Conservation (phyloP, 2,113 vertebrate species). For the Rhadina sibilatrix region DNA sequence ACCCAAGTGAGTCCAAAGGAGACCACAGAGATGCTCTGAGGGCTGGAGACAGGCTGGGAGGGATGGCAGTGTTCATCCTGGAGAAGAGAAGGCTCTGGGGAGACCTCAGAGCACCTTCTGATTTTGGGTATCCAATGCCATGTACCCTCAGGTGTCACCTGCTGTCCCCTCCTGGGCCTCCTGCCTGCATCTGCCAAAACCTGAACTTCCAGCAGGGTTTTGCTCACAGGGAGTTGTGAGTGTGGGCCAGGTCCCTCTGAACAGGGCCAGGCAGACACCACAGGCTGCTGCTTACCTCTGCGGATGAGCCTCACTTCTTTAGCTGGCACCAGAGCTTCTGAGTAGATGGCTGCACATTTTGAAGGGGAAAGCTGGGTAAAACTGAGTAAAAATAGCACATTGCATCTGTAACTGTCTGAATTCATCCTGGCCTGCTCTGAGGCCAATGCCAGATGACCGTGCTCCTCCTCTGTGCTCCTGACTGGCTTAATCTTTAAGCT, state of each 20-base stretch:
- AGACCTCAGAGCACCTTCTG: not conserved
- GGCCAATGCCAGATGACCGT: rapidly evolving
- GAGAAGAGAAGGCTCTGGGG: not conserved
- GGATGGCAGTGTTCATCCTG: not conserved
- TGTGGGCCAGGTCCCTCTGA: not conserved
- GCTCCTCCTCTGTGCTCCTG: not conserved
- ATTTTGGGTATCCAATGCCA: not conserved
- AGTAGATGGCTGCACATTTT: not conserved
- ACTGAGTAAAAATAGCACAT: not conserved
- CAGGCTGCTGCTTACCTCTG: not conserved
- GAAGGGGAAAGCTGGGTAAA: not conserved
- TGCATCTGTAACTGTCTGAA: not conserved
- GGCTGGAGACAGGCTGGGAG: not conserved
- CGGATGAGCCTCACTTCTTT: not conserved
- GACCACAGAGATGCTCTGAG: not conserved
- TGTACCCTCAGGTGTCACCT: not conserved
- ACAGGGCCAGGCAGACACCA: not conserved
- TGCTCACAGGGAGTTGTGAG: not conserved
- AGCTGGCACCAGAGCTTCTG: not conserved
- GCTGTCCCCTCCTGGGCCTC: not conserved
- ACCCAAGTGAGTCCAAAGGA: not conserved
- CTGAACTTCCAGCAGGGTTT: not conserved
- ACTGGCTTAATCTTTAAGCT: constrained; percentile 1
- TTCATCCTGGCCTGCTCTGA: not conserved
- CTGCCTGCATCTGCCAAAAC: not conserved